Base-by-base conservation (phyloP, 2,888 invertebrate species). In the Ichneumoninae sp. region DNA sequence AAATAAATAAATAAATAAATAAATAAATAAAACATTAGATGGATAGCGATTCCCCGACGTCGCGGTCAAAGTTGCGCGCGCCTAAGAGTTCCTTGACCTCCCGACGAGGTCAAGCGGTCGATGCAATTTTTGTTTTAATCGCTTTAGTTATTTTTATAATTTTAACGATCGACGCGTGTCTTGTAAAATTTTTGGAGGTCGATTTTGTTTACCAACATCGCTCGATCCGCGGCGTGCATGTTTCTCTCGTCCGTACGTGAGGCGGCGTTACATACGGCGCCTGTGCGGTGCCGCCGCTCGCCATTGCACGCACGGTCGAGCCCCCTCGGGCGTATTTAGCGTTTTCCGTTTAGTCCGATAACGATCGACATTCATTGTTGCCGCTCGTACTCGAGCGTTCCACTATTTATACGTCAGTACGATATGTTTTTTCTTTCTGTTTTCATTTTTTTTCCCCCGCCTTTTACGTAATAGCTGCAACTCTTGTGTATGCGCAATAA, bases 301-400 rank as follows among this genome's bases (percentile, higher is more conserved):
- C 22, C 10, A 26, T 57, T 57, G 78, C 65, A 66, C n/a, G 36
- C 62, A 72, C 47, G 57, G 66, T 47, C 72, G 65, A 68, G 52
- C 68, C 72, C 54, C 68, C 80, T 44, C 72, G 22, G 71, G 54
- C 36, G 33, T 74, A 40, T 74, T 68, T 80, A 74, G 50, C 50
- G 72, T 74, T 74, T 78, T 69, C 60, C 74, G 69, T 82, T 79
- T 74, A 74, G 62, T 36, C 66, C 62, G 82, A 78, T 78, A 82
- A 82, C 60, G 78, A 82, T 82, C 80, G 72, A 78, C 78, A 52
- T 78, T 74, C 69, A 74, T 74, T 78, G 72, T 78, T 69, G 72
- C 60, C 77, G 22, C 62, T 57, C 57, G 54, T 57, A 36, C 19
- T 47, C 70, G 40, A 26, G 26, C 33, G 70, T 62, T 40, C 19